Conservation (phyloP, 2,888 invertebrate species). For the Mantis religiosa region DNA sequence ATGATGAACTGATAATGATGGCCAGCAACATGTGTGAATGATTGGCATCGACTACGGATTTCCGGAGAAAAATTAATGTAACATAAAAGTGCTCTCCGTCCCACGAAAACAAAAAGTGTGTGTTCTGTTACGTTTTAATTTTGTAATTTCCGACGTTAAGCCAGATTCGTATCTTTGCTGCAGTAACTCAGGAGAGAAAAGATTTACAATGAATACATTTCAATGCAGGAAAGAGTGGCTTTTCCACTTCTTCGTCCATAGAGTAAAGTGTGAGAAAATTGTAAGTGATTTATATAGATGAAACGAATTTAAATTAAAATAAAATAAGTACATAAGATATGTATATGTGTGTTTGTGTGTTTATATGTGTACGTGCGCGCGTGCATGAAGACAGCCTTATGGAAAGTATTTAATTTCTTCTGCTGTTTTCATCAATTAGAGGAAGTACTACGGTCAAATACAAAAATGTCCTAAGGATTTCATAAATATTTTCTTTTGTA, state of each 20-base stretch:
- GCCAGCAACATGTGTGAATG: slow-evolving; percentile 13
- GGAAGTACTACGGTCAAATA: too few relatives aligned
- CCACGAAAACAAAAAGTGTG: background rate
- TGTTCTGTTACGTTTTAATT: background rate
- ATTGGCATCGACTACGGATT: slow-evolving; percentile 13
- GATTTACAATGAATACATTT: background rate
- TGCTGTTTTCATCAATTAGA: too few relatives aligned
- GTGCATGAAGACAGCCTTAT: too few relatives aligned
- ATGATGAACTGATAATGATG: slow-evolving; percentile 9
- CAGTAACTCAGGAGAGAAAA: background rate
- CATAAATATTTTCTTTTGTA: too few relatives aligned
- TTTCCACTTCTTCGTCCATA: background rate
- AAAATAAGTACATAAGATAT: too few relatives aligned
- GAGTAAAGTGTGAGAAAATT: too few relatives aligned
- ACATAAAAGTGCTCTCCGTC: slow-evolving; percentile 3
- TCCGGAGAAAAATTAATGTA: slow-evolving; percentile 15
- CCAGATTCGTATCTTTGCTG: slow-evolving; percentile 1
- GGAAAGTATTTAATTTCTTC: too few relatives aligned
- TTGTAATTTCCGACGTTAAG: background rate
- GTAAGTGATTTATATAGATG: too few relatives aligned
- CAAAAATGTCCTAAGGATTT: too few relatives aligned
- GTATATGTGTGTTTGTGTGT: too few relatives aligned
- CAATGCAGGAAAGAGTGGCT: background rate
- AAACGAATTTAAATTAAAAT: too few relatives aligned
- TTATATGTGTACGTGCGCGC: too few relatives aligned